These are phyloP conservation scores for Spisula solida DNA, from an alignment of 2,888 invertebrate species.

Conservation along the genomic window DNA sequence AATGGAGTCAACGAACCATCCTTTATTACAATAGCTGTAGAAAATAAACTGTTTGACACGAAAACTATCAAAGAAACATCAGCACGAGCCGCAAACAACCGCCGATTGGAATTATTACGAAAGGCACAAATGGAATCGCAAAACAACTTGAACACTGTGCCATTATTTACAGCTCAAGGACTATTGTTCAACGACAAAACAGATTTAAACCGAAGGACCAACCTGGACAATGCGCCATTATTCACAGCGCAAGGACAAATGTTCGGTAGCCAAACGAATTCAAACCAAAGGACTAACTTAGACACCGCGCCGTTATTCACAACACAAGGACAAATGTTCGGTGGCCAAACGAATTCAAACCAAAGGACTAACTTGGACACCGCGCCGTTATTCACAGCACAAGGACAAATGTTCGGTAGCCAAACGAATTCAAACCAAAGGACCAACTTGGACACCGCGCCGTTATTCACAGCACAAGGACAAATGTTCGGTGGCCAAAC, in stretches of 20 bases:
- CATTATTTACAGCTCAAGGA: constrained; percentile 18
- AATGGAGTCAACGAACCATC: constrained; percentile 47
- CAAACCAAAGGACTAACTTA: not conserved
- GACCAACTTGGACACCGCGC: not conserved
- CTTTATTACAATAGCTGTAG: constrained; percentile 63
- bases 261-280: not conserved
- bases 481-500: not conserved
- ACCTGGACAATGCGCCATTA: not conserved
- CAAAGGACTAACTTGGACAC: not conserved
- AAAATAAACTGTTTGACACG: constrained; percentile 69
- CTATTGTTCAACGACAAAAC: not conserved
- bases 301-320: not conserved
- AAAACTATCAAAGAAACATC: constrained; percentile 56
- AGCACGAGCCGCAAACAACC: constrained; percentile 27
- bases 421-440: not conserved
- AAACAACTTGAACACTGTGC: not conserved
- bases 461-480: constrained; percentile 18
- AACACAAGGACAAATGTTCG: constrained; percentile 10
- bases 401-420: not conserved
- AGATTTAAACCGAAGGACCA: not conserved
- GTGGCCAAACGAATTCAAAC: not conserved
- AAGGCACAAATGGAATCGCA: not conserved
- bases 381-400: constrained; percentile 5
- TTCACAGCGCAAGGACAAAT: constrained; percentile 26
- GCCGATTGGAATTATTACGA: not conserved